Evolutionary conservation across 2,888 invertebrate genomes (phyloP), one percentile per base, ranked within the genome.

Genomic region (Malthinus flaveolus): DNA sequence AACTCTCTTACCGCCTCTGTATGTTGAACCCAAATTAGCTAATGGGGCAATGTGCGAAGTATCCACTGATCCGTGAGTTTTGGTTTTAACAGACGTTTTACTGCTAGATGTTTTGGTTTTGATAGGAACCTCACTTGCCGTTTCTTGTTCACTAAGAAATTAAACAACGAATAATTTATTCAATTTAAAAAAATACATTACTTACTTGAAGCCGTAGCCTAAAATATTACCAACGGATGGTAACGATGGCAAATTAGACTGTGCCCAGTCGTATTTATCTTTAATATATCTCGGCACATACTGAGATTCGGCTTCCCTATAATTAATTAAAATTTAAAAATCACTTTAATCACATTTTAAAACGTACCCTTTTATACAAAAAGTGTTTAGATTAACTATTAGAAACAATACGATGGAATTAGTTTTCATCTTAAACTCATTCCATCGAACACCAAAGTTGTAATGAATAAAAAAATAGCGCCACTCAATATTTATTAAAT

Each of bases 201-300:
- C 39, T n/a, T 42, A 42, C 39, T 23, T 23, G n/a, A 4, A 1
- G 9, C 39, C 39, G 15, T 15, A 42, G 5, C 39, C 39, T 31
- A 44, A 31, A 44, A 10, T 23, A 15, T 42, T 23, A 15, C 23
- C n/a, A 10, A 13, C 10, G 7, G 11, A 23, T 23, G 13, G 32
- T 23, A 42, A 4, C 5, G 11, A 23, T 23, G 13, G 32, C 11
- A 42, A 4, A 11, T 31, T 23, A 48, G 33, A 10, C 12, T 31
- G 15, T 15, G 31, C 31, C 46, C 13, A 48, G 7, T 35, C 57
- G 48, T 53, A 53, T 37, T 32, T 44, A 12, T 53, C 44, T 15
- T 42, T 48, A 4, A 52, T 12, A 37, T 34, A 34, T 15, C 49
- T 42, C 36, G 57, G 57, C 42, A 52, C 15, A 42, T 57, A 52